Conservation (phyloP, 2,888 invertebrate species). For the Eilema caniola region DNA sequence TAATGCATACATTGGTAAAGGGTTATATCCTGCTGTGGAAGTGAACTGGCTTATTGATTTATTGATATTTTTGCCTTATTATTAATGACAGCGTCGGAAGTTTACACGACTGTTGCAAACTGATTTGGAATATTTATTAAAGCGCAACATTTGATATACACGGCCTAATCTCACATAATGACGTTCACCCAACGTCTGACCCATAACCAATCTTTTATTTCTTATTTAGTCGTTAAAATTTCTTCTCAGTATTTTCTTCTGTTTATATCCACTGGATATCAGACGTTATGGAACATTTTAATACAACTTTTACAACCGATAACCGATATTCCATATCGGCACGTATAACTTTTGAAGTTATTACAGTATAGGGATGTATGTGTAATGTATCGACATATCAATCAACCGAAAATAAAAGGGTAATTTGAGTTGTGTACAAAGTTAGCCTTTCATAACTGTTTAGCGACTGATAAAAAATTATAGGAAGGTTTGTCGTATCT, state of each 20-base stretch:
- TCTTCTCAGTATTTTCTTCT: conserved; percentile 15
- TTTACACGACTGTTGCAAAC: background rate
- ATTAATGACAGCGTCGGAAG: too few relatives aligned
- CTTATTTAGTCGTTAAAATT: conserved; percentile 19
- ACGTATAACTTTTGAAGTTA: conserved; percentile 49
- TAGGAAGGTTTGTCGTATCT: background rate
- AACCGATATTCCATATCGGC: conserved; percentile 44
- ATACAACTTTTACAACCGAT: conserved; percentile 47
- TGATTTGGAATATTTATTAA: background rate
- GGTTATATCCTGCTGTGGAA: too few relatives aligned
- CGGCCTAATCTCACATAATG: background rate
- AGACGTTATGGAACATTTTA: conserved; percentile 36
- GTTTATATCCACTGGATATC: conserved; percentile 26
- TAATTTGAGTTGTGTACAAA: background rate
- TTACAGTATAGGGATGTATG: conserved; percentile 45
- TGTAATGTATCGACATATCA: conserved; percentile 26
- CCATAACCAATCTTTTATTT: conserved; percentile 16
- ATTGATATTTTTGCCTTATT: too few relatives aligned
- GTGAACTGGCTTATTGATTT: too few relatives aligned
- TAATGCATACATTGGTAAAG: too few relatives aligned
- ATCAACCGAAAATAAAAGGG: background rate
- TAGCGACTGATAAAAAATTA: background rate
- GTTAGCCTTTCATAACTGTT: background rate
- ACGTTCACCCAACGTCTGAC: background rate
- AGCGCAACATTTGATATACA: background rate